Evolutionary conservation across 2,888 invertebrate species (phyloP).

Genomic region (Halictus quadricinctus): DNA sequence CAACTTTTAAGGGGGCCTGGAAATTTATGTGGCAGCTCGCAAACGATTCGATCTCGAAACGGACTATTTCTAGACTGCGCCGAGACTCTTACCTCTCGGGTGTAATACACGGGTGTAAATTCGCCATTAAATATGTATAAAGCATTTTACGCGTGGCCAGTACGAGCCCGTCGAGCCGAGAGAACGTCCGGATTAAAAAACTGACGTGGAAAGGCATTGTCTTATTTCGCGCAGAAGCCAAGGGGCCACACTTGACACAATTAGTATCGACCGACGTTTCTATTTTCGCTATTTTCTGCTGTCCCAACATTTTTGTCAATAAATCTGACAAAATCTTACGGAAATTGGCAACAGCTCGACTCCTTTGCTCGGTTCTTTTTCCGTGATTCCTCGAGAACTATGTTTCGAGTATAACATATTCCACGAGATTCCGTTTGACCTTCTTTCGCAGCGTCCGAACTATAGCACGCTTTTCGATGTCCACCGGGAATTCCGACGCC

Average conservation of each 20-base stretch:
- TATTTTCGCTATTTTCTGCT: conserved; percentile 75
- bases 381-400: background rate
- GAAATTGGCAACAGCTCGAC: background rate
- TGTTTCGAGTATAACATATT: background rate
- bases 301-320: conserved; percentile 5
- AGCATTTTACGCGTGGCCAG: background rate
- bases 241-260: conserved; percentile 80
- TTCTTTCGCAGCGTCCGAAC: no score
- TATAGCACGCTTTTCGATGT: no score
- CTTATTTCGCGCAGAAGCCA: conserved; percentile 71
- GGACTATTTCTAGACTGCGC: background rate
- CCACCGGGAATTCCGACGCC: background rate
- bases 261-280: conserved; percentile 80
- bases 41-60: background rate
- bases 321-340: background rate
- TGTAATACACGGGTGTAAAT: background rate
- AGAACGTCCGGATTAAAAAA: conserved; percentile 17
- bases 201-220: conserved; percentile 51
- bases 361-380: no score
- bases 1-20: background rate
- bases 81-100: background rate
- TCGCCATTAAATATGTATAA: background rate
- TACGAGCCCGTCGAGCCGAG: background rate
- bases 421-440: background rate
- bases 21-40: background rate